Percentiles rank a stretch among this genome's conserved stretches.
Conservation (phyloP, 2,113 vertebrate genomes). For the Chamaetylas fuelleborni region DNA sequence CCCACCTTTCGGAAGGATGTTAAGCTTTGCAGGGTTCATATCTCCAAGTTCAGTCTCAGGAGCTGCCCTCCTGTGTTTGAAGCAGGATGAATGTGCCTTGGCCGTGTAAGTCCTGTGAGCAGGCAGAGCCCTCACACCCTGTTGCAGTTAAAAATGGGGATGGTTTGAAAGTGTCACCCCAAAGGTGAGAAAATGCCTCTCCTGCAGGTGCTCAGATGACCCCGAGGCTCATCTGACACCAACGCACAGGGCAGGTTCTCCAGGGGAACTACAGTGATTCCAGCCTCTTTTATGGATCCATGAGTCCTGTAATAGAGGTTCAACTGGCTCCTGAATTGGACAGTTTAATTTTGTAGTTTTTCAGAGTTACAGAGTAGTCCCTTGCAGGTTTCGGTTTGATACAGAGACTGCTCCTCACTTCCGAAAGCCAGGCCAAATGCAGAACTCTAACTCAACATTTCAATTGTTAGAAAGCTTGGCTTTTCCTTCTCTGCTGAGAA, state of each 20-base stretch:
- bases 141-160: background rate
- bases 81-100: background rate
- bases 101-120: background rate
- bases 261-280: no score
- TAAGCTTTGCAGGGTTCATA: background rate
- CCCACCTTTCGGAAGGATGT: background rate
- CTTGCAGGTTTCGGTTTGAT: background rate
- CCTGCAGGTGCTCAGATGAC: fast-evolving
- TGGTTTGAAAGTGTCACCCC: background rate
- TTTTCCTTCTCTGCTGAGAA: background rate
- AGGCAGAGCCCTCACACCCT: background rate
- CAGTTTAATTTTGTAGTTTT: background rate
- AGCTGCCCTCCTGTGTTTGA: background rate
- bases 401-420: background rate
- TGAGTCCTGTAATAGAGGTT: background rate
- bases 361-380: background rate
- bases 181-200: background rate
- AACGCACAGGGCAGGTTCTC: fast-evolving
- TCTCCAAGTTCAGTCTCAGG: background rate
- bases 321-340: background rate
- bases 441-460: background rate
- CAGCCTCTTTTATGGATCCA: background rate
- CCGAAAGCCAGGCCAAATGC: background rate
- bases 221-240: fast-evolving
- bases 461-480: background rate